These are phyloP conservation scores for Xyrauchen texanus DNA, from an alignment of 2,113 vertebrate genomes.

Conservation along the genomic window DNA sequence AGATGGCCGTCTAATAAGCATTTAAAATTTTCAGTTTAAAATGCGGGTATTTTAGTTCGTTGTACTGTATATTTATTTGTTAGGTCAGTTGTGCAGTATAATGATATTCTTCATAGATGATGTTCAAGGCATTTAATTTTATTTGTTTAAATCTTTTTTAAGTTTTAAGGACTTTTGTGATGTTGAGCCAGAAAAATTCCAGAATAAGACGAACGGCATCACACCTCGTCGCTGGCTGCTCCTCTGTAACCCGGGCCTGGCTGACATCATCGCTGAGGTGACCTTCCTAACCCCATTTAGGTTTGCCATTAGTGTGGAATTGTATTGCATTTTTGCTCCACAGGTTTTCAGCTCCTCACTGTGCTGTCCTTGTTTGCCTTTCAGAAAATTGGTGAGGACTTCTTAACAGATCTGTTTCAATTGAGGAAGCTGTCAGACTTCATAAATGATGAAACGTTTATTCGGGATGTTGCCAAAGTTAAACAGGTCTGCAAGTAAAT, in stretches of 20 bases:
- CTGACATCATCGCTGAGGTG: constrained; percentile 82
- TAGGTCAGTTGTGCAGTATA: too few species aligned
- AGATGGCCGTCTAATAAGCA: too few species aligned
- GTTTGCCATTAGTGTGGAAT: too few species aligned
- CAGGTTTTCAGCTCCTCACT: background rate
- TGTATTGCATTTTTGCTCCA: too few species aligned
- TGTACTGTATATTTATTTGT: too few species aligned
- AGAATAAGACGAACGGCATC: constrained; percentile 90
- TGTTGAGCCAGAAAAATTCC: constrained; percentile 84
- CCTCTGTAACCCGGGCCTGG: constrained; percentile 84
- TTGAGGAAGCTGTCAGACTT: constrained; percentile 79
- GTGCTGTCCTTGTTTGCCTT: constrained; percentile 7
- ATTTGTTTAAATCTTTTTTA: constrained; percentile 6
- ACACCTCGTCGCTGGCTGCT: constrained; percentile 85
- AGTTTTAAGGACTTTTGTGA: constrained; percentile 89
- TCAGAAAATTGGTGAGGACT: constrained; percentile 85
- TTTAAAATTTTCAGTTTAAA: too few species aligned
- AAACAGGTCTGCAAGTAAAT: constrained; percentile 77
- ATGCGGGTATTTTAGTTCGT: too few species aligned
- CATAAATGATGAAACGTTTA: constrained; percentile 75
- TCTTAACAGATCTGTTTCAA: constrained; percentile 82
- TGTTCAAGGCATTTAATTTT: background rate
- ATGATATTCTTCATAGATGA: too few species aligned
- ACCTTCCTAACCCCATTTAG: too few species aligned
- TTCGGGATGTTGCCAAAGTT: constrained; percentile 84